Evolutionary conservation across 2,888 invertebrate species (phyloP).

Genomic region (Dioctria rufipes): DNA sequence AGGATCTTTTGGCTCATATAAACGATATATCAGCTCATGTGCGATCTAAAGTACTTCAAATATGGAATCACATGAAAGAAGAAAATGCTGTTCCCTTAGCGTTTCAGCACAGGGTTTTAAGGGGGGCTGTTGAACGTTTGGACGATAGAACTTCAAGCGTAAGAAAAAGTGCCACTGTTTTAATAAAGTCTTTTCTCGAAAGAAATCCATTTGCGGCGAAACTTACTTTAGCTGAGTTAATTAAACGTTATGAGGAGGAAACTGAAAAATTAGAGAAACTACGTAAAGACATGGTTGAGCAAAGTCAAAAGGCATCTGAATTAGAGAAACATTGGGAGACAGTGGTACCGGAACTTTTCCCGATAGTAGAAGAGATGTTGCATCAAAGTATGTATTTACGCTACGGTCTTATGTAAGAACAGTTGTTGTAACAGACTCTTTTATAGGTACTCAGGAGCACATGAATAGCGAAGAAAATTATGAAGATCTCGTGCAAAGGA

Average conservation of each 20-base stretch:
- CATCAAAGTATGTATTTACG: constrained; percentile 62
- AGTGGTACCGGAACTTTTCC: constrained; percentile 65
- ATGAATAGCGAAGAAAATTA: constrained; percentile 65
- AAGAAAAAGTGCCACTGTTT: constrained; percentile 81
- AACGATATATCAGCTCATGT: constrained; percentile 89
- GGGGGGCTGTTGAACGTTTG: constrained; percentile 80
- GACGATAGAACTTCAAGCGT: constrained; percentile 88
- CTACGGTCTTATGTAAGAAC: too few species aligned
- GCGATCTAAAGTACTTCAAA: constrained; percentile 86
- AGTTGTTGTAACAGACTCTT: not conserved
- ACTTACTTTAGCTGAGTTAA: constrained; percentile 74
- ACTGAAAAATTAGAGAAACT: constrained; percentile 69
- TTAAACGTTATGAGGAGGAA: constrained; percentile 74
- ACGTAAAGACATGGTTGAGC: constrained; percentile 73
- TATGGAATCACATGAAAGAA: constrained; percentile 85
- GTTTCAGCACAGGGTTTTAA: constrained; percentile 79
- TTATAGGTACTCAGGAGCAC: constrained; percentile 62
- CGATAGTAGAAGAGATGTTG: constrained; percentile 66
- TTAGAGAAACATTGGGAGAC: constrained; percentile 71
- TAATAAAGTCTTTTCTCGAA: constrained; percentile 80
- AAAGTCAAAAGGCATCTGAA: constrained; percentile 73
- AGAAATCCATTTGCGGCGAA: constrained; percentile 89
- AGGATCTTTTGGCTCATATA: constrained; percentile 85
- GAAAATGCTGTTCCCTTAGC: constrained; percentile 85
- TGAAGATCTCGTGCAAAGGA: constrained; percentile 66